A percentile compares a stretch with the other conserved stretches of the same genome.
Evolutionary conservation across 2,797 vertebrate species (phyloP).

Genomic region (Siniperca obscura): DNA sequence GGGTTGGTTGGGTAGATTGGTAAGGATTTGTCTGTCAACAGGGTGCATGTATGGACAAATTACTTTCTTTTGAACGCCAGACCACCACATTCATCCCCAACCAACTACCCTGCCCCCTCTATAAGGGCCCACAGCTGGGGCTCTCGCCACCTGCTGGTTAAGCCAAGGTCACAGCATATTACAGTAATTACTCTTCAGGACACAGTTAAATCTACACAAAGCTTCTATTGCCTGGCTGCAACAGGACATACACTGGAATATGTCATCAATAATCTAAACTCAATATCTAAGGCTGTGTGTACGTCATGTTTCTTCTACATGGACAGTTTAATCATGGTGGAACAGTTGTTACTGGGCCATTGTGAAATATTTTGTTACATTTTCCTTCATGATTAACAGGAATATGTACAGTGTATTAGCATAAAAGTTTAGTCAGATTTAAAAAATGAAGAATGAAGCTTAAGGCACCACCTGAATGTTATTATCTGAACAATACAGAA

Average conservation of each 20-base stretch:
- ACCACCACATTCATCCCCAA: slow-evolving; percentile 12
- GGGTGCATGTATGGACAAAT: slow-evolving; percentile 29
- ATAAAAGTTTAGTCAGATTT: not conserved
- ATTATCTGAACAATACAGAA: not conserved
- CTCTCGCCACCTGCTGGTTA: slow-evolving; percentile 78
- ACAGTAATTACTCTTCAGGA: slow-evolving; percentile 11
- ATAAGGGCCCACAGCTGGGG: slow-evolving; percentile 23
- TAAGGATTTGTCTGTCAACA: not conserved
- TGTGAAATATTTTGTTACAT: not conserved
- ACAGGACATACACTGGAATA: slow-evolving; percentile 7
- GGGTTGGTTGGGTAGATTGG: not conserved
- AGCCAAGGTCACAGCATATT: slow-evolving; percentile 52
- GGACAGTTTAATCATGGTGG: not conserved
- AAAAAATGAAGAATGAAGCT: not conserved
- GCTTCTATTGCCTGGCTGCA: not conserved
- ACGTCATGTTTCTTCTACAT: not conserved
- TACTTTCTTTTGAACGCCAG: slow-evolving; percentile 15
- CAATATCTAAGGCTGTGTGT: not conserved
- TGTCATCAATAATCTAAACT: slow-evolving; percentile 2
- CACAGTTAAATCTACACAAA: slow-evolving; percentile 7
- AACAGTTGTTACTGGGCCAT: not conserved
- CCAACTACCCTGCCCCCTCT: slow-evolving; percentile 23
- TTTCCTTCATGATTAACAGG: not conserved
- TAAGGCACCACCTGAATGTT: not conserved
- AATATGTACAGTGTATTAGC: not conserved